Percentiles rank a stretch among this genome's conserved stretches.
These are phyloP conservation scores for Ptilodon capucinus DNA, from an alignment of 2,888 invertebrate genomes.

Conservation along the genomic window DNA sequence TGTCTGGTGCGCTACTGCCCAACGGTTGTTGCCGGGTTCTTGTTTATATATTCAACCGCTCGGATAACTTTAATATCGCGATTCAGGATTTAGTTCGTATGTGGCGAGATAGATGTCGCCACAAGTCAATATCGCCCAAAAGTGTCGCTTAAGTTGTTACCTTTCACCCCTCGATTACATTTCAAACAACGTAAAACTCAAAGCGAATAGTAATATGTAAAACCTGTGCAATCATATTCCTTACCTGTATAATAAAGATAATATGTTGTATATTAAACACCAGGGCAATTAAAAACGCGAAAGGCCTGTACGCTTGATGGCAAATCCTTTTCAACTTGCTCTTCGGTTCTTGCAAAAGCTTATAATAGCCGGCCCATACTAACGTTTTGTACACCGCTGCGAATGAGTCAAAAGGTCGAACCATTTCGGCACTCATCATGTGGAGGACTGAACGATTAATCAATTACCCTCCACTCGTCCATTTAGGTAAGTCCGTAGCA, in stretches of 20 bases:
- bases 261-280: constrained; percentile 34
- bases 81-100: too few species aligned
- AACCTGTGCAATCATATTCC: too few species aligned
- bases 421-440: constrained; percentile 20
- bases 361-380: constrained; percentile 37
- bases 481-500: background rate
- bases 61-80: too few species aligned
- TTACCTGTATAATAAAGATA: constrained; percentile 38
- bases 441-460: constrained; percentile 5
- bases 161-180: too few species aligned
- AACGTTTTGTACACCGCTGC: constrained; percentile 32
- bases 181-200: too few species aligned
- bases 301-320: constrained; percentile 32
- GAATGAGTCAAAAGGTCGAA: constrained; percentile 45
- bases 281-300: constrained; percentile 20
- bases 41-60: too few species aligned
- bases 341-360: constrained; percentile 30
- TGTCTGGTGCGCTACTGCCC: too few species aligned
- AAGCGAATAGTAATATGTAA: too few species aligned
- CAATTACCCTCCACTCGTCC: constrained; percentile 12
- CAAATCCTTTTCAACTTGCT: constrained; percentile 20
- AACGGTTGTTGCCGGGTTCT: too few species aligned
- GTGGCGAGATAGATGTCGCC: too few species aligned
- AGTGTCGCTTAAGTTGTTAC: too few species aligned
- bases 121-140: too few species aligned